Evolutionary conservation across 2,888 invertebrate genomes (phyloP), one percentile per base, ranked within the genome.

Genomic region (Platerodrilus igneus): DNA sequence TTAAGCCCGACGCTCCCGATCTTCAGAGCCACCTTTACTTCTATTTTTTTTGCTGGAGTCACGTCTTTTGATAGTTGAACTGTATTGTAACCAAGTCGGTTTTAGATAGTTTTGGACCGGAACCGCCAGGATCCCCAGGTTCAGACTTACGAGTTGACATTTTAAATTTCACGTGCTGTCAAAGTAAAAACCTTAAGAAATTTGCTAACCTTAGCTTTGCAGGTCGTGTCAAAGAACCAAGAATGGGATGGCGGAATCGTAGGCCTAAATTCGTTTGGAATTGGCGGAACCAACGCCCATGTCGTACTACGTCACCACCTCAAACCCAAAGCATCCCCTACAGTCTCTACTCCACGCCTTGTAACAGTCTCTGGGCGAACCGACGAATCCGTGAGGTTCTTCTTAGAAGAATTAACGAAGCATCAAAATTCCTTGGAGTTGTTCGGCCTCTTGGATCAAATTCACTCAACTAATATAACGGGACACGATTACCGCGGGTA

Each of bases 231-330:
- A 50, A 78, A 83, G 63, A 81, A 86, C 58, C 82, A 78, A 45
- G 79, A 82, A 16, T 95, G 89, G 86, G 79, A 84, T 36, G 95
- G 95, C 30, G 94, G 94, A n/a, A 76, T 89, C 42, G 83, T 90
- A 33, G 95, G 86, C 14, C 70, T 99, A 17, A 99, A 97, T 72
- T 95, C 95, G 6, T 99, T 97, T 68, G 97, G 97, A 11, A 97
- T 97, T 70, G 96, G 97, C 45, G 97, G 97, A 36, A 90, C 93
- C 27, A 94, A 94, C 69, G 92, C 89, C n/a, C 94, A 94, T 69
- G 71, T 90, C 1, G 75, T 94, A 52, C 74, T 94, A 8, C 81
- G 84, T 62, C 86, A 90, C 4, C 82, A 86, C 64, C 78, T 81
- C 1, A 82, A 81, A 60, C 79, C 78, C 4, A 81, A 79, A 61